Evolutionary conservation across 2,797 vertebrate genomes (phyloP).

Genomic region (Peromyscus melanophrys): DNA sequence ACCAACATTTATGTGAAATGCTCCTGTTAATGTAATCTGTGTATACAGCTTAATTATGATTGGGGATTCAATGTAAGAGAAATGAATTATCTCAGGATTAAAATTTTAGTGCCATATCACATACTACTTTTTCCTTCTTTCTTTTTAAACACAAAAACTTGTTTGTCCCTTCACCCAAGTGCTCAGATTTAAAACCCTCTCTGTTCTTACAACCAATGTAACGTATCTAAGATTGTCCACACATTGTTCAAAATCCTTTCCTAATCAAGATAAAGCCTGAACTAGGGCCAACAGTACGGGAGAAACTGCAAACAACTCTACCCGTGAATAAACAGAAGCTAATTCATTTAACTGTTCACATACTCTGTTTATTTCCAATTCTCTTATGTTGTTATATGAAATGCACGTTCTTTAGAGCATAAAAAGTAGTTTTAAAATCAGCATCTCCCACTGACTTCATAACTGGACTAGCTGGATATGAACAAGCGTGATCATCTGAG

Average conservation of each 20-base stretch:
- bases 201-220: conserved; percentile 71
- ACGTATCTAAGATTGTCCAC: conserved; percentile 70
- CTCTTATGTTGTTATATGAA: conserved; percentile 77
- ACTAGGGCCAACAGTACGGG: conserved; percentile 73
- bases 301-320: conserved; percentile 69
- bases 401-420: conserved; percentile 79
- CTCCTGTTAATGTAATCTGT: conserved; percentile 93
- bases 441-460: conserved; percentile 73
- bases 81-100: conserved; percentile 92
- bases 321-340: conserved; percentile 74
- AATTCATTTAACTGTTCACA: conserved; percentile 79
- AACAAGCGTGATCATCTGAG: conserved; percentile 80
- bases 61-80: conserved; percentile 90
- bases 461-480: conserved; percentile 80
- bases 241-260: conserved; percentile 76
- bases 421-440: conserved; percentile 75
- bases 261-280: conserved; percentile 80
- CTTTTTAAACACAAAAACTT: conserved; percentile 83
- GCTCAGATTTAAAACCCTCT: conserved; percentile 79
- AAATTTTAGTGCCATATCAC: conserved; percentile 88
- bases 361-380: conserved; percentile 76
- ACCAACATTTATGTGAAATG: conserved; percentile 92
- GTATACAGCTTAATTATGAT: conserved; percentile 92
- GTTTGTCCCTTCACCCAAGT: conserved; percentile 84
- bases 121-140: conserved; percentile 81